Percentiles rank a stretch among this genome's conserved stretches.
Conservation (phyloP, 2,888 invertebrate genomes). For the Tortricodes alternella region DNA sequence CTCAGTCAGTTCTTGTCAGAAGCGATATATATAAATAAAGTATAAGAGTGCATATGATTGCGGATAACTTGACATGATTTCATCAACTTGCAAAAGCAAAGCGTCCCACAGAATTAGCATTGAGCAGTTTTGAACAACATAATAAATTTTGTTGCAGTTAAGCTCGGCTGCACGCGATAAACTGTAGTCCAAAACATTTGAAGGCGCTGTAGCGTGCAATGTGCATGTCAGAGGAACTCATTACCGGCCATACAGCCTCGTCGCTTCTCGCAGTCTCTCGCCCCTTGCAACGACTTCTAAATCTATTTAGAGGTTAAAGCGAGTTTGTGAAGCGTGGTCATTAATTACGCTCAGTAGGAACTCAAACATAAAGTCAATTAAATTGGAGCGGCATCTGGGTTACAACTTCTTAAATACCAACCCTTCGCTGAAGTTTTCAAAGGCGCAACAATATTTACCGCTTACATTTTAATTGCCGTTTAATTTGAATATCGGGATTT, state of each 20-base stretch:
- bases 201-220: background rate
- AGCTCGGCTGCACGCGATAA: too few relatives aligned
- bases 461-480: slow-evolving; percentile 40
- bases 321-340: slow-evolving; percentile 37
- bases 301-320: slow-evolving; percentile 32
- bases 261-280: background rate
- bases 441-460: slow-evolving; percentile 38
- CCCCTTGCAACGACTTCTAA: slow-evolving; percentile 14
- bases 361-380: slow-evolving; percentile 55
- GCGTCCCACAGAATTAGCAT: too few relatives aligned
- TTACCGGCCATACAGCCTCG: slow-evolving; percentile 4
- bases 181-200: background rate
- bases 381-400: slow-evolving; percentile 43
- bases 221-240: slow-evolving; percentile 4
- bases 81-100: too few relatives aligned
- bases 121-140: too few relatives aligned
- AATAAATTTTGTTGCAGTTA: too few relatives aligned
- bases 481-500: slow-evolving; percentile 36
- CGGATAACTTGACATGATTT: too few relatives aligned
- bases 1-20: too few relatives aligned
- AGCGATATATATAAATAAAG: too few relatives aligned
- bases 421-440: slow-evolving; percentile 37
- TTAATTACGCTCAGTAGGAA: slow-evolving; percentile 50
- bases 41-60: too few relatives aligned
- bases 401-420: slow-evolving; percentile 39